These are phyloP conservation scores for Drosophila sp. DNA, from an alignment of 1,140 invertebrate species.

Conservation along the genomic window DNA sequence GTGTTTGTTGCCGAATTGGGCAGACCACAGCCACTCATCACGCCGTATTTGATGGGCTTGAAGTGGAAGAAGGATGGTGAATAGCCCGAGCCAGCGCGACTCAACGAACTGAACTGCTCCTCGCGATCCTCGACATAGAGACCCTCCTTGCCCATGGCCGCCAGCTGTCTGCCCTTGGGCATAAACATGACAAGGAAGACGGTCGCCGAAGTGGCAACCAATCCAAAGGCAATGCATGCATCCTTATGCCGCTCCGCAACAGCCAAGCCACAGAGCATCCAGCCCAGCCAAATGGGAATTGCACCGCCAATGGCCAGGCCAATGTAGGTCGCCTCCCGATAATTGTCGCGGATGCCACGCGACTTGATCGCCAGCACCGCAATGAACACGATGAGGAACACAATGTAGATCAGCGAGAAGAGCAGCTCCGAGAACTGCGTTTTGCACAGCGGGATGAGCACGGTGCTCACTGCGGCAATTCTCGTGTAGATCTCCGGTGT, in stretches of 20 bases:
- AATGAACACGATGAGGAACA: constrained; percentile 93
- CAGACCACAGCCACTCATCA: constrained; percentile 86
- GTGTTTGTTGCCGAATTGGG: constrained; percentile 82
- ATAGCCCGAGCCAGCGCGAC: constrained; percentile 91
- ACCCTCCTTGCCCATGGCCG: constrained; percentile 93
- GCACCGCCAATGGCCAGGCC: constrained; percentile 92
- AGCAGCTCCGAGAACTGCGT: constrained; percentile 89
- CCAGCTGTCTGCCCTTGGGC: constrained; percentile 95
- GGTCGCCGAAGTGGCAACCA: constrained; percentile 92
- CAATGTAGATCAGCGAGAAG: constrained; percentile 92
- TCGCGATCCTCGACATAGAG: constrained; percentile 92
- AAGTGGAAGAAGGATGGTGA: constrained; percentile 96
- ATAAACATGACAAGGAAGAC: constrained; percentile 97
- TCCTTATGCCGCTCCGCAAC: constrained; percentile 92
- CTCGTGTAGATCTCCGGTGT: constrained; percentile 76
- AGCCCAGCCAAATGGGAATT: constrained; percentile 94
- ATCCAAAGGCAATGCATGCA: constrained; percentile 94
- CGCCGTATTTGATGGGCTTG: constrained; percentile 91
- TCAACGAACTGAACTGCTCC: constrained; percentile 90
- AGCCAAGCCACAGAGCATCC: constrained; percentile 90
- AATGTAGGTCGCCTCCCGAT: constrained; percentile 95
- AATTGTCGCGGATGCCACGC: constrained; percentile 95
- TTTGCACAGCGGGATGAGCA: constrained; percentile 86
- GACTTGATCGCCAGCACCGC: constrained; percentile 93
- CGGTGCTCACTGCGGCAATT: constrained; percentile 74